Base-by-base conservation (phyloP, 2,888 invertebrate genomes). In the Drosophila meridionalis region DNA sequence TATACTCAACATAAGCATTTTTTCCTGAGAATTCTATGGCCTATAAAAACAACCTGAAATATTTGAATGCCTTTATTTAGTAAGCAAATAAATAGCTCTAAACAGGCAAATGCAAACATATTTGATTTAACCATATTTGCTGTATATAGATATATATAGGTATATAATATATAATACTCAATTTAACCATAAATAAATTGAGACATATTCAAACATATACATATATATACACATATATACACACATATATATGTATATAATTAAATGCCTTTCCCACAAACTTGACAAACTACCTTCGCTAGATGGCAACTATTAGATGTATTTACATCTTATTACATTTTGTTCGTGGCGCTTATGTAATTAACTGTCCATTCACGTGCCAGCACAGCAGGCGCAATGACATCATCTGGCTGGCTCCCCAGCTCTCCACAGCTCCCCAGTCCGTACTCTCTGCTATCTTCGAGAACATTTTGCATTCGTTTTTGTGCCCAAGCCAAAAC, bases 351-450 rank as follows among this genome's bases (percentile, higher is more conserved):
- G 59, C 36, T 59, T 74, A 52, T 58, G 70, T 73, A 86, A 83
- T 88, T 83, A 88, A 80, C 72, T 82, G 67, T 69, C 72, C 73
- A 82, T 82, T 83, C 83, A 85, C 87, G 85, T 83, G 82, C 72
- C 63, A 56, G 34, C 32, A 38, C 66, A 69, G 61, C 58, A 62
- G 61, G 64, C 47, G 38, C 72, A 76, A 75, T 85, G 88, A 85
- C 86, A 88, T 86, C 80, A 81, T 71, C 62, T 32, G 14, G 8
- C 38, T 36, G 6, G 62, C 73, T 78, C 76, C 12, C 26, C 53
- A 12, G 8, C 14, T 9, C 40, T 8, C 36, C 2, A 4, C 5
- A 45, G 0, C 0, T 4, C 14, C n/a, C 14, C 20, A 20, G 20
- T 20, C 20, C 20, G 20, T 20, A 20, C 20, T 20, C 20, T 2